Evolutionary conservation across 2,888 invertebrate species (phyloP), one percentile per base, ranked within the genome.

Genomic region (Torymus tubicola): DNA sequence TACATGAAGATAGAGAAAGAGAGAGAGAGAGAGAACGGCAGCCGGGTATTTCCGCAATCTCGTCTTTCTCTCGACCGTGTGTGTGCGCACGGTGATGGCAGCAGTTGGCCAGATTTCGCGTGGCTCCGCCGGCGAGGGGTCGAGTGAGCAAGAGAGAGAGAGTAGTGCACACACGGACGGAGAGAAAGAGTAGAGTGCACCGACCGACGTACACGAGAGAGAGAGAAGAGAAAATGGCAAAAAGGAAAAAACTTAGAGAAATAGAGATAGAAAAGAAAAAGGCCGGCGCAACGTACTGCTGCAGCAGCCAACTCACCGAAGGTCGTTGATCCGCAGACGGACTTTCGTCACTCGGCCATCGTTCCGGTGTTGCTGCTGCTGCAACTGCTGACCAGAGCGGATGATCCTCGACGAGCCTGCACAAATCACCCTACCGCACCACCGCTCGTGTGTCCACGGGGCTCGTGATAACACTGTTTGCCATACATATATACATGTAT

Each of bases 321-420:
- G 16, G 42, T 67, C 67, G 61, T 60, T 16, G 31, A 80, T 72
- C 80, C 78, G 21, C 42, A 11, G 11, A 5, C n/a, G 42, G 16
- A 21, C 18, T 18, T 12, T 12, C 18, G 16, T 52, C 24, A 53
- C 61, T 61, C 58, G 52, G 16, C 55, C 73, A 64, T 21, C 61
- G 73, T 11, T n/a, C 5, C 55, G n/a, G 12, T 57, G 12, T 12
- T 11, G 2, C 42, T 42, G 13, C 2, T 11, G 16, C 42, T 11
- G 2, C 42, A 21, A 8, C 2, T 11, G 16, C 42, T 42, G 42
- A 8, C 42, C 42, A 42, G 8, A 42, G 42, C 42, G 5, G 42
- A 42, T 42, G 42, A 42, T 42, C 42, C 42, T 42, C 42, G 42
- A 42, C 42, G 8, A 8, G 42, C 8, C 42, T 42, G 42, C 42